Base-by-base conservation (phyloP, 2,888 invertebrate species). In the Agrilus mali region DNA sequence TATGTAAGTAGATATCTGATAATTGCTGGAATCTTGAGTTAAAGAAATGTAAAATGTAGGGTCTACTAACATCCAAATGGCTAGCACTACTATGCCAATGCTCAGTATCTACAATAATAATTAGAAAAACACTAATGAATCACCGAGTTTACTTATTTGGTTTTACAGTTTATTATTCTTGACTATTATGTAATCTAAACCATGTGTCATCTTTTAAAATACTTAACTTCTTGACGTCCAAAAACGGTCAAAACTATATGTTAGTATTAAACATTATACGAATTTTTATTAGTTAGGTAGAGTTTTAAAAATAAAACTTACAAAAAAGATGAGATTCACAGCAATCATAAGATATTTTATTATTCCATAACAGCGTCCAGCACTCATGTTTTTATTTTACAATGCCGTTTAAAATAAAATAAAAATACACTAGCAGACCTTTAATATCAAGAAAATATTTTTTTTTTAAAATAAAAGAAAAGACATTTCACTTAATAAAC, bases 51-150 rank as follows among this genome's bases (percentile, higher is more conserved):
- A 78, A 58, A 81, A 78, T 36, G 80, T 76, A 36, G 82, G 80
- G 61, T 86, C 86, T 36, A 81, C 74, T 40, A 86, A 68, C 68
- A 88, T 77, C 85, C 86, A 89, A 67, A 83, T 70, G 46, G 83
- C 79, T 13, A 83, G 66, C 16, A 76, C 77, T 22, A 86, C 72
- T 41, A 82, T 74, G 13, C 76, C 74, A 43, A 86, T 62, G 33
- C 87, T 86, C 50, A 82, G 71, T 40, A 84, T 63, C 88, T 88
- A 67, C 44, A 76, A 44, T n/a, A 7, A 34, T 42, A 27, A 20
- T 39, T 12, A 13, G 4, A 33, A 33, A 33, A 6, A 3, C 20
- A 1, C 7, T 27, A 27, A n/a, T 27, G 27, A 8, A 27, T 22
- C 6, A 22, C n/a, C n/a, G n/a, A n/a, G 7, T 22, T 22, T 22